A percentile compares a stretch with the other conserved stretches of the same genome.
Conservation (phyloP, 1,140 invertebrate genomes). For the Papilio polytes region DNA sequence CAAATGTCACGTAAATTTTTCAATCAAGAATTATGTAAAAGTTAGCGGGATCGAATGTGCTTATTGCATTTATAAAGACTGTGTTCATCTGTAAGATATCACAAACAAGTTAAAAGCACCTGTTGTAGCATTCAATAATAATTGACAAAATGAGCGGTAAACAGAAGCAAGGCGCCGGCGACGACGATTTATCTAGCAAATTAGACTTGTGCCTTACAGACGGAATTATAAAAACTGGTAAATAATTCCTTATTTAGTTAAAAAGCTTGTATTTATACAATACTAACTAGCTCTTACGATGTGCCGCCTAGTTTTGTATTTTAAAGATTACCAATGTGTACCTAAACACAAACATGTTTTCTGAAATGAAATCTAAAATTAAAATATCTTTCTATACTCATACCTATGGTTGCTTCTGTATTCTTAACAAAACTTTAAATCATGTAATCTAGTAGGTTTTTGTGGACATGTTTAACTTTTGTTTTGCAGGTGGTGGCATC, state of each 20-base stretch:
- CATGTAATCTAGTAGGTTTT: neutral
- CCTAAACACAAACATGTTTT: no score
- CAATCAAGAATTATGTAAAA: constrained; percentile 40
- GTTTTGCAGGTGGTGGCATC: constrained; percentile 87
- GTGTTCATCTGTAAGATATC: constrained; percentile 27
- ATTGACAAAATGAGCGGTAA: constrained; percentile 56
- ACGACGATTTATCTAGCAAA: constrained; percentile 84
- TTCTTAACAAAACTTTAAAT: neutral
- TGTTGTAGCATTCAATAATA: neutral
- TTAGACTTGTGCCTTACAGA: constrained; percentile 87
- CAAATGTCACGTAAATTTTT: constrained; percentile 37
- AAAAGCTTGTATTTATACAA: neutral
- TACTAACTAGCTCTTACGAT: neutral
- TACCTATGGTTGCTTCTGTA: no score
- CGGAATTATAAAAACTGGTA: constrained; percentile 86
- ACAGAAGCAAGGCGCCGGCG: constrained; percentile 61
- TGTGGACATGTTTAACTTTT: neutral
- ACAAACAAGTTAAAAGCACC: neutral
- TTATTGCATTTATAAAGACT: constrained; percentile 17
- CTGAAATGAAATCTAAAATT: no score
- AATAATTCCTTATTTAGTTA: constrained; percentile 42
- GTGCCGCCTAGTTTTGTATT: no score
- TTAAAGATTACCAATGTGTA: no score
- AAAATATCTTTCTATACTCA: no score
- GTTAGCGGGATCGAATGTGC: neutral